Evolutionary conservation across 2,888 invertebrate genomes (phyloP).

Genomic region (Dysmachus trigonus): DNA sequence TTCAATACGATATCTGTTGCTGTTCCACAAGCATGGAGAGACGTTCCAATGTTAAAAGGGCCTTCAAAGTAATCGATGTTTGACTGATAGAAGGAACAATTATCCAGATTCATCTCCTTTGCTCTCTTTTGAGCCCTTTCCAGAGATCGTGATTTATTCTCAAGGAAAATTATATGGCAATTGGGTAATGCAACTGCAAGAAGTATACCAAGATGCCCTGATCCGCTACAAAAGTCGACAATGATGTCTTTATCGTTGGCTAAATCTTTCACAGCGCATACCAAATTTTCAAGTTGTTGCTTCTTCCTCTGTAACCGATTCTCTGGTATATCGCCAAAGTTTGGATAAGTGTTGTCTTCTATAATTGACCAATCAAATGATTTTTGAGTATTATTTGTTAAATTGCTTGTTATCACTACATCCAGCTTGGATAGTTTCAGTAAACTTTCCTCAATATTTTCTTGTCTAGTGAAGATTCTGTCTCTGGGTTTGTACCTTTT

Average conservation of each 20-base stretch:
- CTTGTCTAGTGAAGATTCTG: slow-evolving; percentile 78
- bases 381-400: slow-evolving; percentile 51
- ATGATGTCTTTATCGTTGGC: slow-evolving; percentile 75
- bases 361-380: slow-evolving; percentile 71
- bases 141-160: slow-evolving; percentile 91
- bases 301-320: slow-evolving; percentile 80
- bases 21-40: slow-evolving; percentile 93
- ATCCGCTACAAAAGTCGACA: slow-evolving; percentile 94
- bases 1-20: slow-evolving; percentile 92
- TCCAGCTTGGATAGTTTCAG: neutral
- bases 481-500: slow-evolving; percentile 78
- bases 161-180: slow-evolving; percentile 82
- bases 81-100: slow-evolving; percentile 84
- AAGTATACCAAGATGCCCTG: slow-evolving; percentile 90
- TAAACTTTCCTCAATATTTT: slow-evolving; percentile 72
- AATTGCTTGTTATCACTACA: slow-evolving; percentile 5
- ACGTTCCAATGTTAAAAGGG: slow-evolving; percentile 84
- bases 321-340: slow-evolving; percentile 80
- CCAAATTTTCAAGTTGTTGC: slow-evolving; percentile 86
- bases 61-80: slow-evolving; percentile 90
- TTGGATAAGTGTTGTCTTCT: slow-evolving; percentile 74
- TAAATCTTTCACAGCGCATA: slow-evolving; percentile 77
- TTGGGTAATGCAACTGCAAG: slow-evolving; percentile 81
- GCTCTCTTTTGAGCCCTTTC: slow-evolving; percentile 78
- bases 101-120: slow-evolving; percentile 72